Percentiles rank a stretch among this genome's conserved stretches.
These are phyloP conservation scores for Chymomyza costata DNA, from an alignment of 1,140 invertebrate species.

Conservation along the genomic window DNA sequence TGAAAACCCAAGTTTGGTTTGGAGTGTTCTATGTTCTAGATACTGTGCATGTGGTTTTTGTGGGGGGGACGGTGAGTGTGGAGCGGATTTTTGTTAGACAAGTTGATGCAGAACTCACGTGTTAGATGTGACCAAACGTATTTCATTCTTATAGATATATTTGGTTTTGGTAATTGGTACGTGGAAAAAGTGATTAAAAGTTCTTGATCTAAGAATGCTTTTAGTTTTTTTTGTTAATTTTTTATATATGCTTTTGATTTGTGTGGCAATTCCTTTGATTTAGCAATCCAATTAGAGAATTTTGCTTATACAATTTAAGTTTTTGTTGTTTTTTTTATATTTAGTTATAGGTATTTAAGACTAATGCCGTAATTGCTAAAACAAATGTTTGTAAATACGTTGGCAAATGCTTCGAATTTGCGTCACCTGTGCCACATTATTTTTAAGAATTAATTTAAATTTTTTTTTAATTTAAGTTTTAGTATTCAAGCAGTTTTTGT, in stretches of 20 bases:
- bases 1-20: too few species aligned
- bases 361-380: slow-evolving; percentile 65
- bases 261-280: slow-evolving; percentile 52
- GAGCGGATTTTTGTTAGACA: slow-evolving; percentile 46
- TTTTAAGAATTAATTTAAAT: slow-evolving; percentile 22
- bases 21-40: too few species aligned
- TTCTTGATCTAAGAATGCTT: slow-evolving; percentile 42
- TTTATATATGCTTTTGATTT: slow-evolving; percentile 42
- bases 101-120: slow-evolving; percentile 66
- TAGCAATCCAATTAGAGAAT: slow-evolving; percentile 46
- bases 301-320: slow-evolving; percentile 36
- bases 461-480: slow-evolving; percentile 27
- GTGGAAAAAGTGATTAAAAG: slow-evolving; percentile 54
- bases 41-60: slow-evolving; percentile 48
- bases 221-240: slow-evolving; percentile 34
- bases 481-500: slow-evolving; percentile 35
- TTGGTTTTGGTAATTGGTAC: slow-evolving; percentile 33
- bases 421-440: slow-evolving; percentile 58
- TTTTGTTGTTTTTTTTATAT: slow-evolving; percentile 14
- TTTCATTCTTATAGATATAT: slow-evolving; percentile 37
- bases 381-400: slow-evolving; percentile 64
- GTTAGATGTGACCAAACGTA: slow-evolving; percentile 62
- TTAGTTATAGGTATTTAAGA: slow-evolving; percentile 61
- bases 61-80: slow-evolving; percentile 25
- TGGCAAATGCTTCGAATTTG: slow-evolving; percentile 59